Evolutionary conservation across 2,113 vertebrate genomes (phyloP).

Genomic region (Synodontis membranacea): DNA sequence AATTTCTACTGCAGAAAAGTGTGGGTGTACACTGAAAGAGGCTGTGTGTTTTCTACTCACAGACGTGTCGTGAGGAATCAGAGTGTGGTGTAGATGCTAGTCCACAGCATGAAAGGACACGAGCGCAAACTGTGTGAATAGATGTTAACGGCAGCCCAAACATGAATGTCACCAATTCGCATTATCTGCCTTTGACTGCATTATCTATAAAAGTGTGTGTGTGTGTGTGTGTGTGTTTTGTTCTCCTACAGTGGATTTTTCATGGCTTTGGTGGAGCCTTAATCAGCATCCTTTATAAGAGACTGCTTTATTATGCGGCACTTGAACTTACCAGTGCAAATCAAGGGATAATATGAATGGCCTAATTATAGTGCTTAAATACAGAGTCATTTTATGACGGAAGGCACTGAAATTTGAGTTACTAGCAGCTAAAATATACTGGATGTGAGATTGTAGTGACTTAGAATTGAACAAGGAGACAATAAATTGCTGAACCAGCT

Average conservation of each 20-base stretch:
- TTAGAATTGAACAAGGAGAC: too few species aligned
- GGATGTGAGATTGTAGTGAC: neutral
- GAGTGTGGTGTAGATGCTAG: constrained; percentile 1
- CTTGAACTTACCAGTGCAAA: constrained; percentile 63
- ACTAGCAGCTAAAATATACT: neutral
- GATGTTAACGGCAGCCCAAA: neutral
- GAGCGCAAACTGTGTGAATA: neutral
- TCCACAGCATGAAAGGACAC: neutral
- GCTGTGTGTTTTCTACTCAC: neutral
- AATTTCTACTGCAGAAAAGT: neutral
- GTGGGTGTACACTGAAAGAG: constrained; percentile 8
- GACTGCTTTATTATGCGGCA: constrained; percentile 61
- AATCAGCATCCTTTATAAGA: constrained; percentile 66
- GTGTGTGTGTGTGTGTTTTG: neutral
- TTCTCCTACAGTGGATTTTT: constrained; percentile 14
- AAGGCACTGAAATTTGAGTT: neutral
- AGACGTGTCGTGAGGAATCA: neutral
- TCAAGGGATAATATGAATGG: constrained; percentile 55
- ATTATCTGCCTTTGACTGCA: neutral
- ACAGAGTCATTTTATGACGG: neutral
- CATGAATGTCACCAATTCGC: neutral
- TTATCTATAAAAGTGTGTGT: neutral
- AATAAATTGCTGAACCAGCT: neutral
- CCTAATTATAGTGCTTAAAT: constrained; percentile 61
- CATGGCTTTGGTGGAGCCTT: neutral